Evolutionary conservation across 2,888 invertebrate species (phyloP), one percentile per base, ranked within the genome.

Genomic region (Hoplodrina ambigua): DNA sequence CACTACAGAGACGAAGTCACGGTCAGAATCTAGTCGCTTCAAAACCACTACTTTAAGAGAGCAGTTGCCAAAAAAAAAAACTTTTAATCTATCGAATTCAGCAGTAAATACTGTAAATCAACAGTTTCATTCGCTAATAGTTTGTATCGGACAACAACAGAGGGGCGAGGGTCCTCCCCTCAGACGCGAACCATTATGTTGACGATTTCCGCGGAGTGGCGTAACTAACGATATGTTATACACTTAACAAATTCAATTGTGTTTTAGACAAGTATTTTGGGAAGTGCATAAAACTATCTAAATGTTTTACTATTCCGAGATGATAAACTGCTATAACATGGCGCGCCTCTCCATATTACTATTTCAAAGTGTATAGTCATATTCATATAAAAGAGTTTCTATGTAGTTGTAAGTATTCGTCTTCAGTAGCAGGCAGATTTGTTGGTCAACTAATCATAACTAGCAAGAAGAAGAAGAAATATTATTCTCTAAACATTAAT

Each of bases 121-220:
- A 54, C 53, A 37, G 25, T 50, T 20, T 61, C 49, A 65, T 64
- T 59, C 80, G 52, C 58, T 80, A 76, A 80, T 75, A 75, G 67
- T 80, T 71, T 80, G 76, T 63, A 11, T 41, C 63, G 75, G 75
- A 67, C 76, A 67, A 70, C 41, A 11, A 8, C 13, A 4, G 56
- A 55, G 55, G 79, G 79, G 79, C 13, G 80, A 73, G 75, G 80
- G 75, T 50, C 10, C 53, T 57, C 55, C 75, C 79, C 79, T 55
- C 11, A 25, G n/a, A 52, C n/a, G 59, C 25, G 1, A 41, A 54
- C 67, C 67, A 66, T 80, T 78, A 75, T n/a, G 63, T 67, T 56
- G 80, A 57, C 44, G 53, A 79, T 66, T 63, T 72, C 58, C 66
- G 55, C 25, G 30, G 25, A 67, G 49, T 67, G 62, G 50, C 58